Evolutionary conservation across 1,140 invertebrate genomes (phyloP).

Genomic region (Drosophila hydei): DNA sequence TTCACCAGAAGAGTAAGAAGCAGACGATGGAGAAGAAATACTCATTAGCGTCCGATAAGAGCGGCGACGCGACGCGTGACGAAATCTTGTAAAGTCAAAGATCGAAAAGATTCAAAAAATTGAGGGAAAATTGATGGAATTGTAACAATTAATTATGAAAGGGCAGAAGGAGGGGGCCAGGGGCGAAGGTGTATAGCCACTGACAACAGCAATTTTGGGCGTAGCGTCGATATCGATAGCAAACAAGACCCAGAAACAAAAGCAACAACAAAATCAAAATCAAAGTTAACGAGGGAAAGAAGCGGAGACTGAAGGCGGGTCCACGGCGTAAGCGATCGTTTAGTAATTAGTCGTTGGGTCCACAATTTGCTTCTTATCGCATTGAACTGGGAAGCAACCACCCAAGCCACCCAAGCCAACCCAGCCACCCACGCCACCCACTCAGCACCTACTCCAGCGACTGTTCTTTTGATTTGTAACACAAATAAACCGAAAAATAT

Average conservation of each 20-base stretch:
- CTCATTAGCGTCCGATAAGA: slow-evolving; percentile 68
- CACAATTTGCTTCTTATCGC: slow-evolving; percentile 33
- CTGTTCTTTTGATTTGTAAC: slow-evolving; percentile 69
- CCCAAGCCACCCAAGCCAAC: not conserved
- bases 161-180: not conserved
- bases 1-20: slow-evolving; percentile 27
- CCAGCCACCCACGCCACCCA: not conserved
- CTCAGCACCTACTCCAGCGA: not conserved
- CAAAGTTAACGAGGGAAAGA: not conserved
- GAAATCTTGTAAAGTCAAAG: slow-evolving; percentile 69
- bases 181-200: not conserved
- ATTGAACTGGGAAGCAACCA: slow-evolving; percentile 19
- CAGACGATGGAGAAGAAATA: slow-evolving; percentile 40
- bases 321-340: slow-evolving; percentile 36
- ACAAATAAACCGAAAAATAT: slow-evolving; percentile 69
- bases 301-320: slow-evolving; percentile 8
- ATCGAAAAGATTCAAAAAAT: slow-evolving; percentile 69
- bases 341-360: slow-evolving; percentile 39
- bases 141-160: slow-evolving; percentile 78
- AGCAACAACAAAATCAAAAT: not conserved
- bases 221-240: slow-evolving; percentile 1
- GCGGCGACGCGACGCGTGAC: slow-evolving; percentile 49
- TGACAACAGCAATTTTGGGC: slow-evolving; percentile 6
- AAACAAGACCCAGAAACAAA: not conserved
- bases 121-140: slow-evolving; percentile 63